Conservation (phyloP, 2,113 vertebrate genomes). For the Percina caprodes region DNA sequence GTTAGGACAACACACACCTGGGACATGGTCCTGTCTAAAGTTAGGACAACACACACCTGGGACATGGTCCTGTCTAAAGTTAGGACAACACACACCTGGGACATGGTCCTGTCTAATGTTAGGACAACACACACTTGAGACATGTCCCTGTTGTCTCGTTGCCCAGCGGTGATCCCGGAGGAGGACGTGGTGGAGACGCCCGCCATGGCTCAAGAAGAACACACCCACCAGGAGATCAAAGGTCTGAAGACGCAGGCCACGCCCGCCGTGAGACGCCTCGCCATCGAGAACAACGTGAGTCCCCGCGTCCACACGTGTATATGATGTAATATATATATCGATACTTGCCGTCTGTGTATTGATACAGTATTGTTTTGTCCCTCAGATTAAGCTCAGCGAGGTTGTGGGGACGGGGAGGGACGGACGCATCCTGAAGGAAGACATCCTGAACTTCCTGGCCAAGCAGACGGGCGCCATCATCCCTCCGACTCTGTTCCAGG, state of each 20-base stretch:
- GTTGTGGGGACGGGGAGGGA: constrained; percentile 95
- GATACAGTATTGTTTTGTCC: no score
- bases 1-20: no score
- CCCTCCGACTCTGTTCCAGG: constrained; percentile 89
- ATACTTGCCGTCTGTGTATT: no score
- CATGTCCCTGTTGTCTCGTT: background rate
- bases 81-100: no score
- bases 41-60: no score
- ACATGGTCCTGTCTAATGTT: no score
- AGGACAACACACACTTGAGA: no score
- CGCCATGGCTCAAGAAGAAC: constrained; percentile 93
- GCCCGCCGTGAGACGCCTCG: constrained; percentile 94
- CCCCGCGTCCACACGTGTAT: no score
- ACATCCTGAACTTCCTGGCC: constrained; percentile 94
- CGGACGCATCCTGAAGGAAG: constrained; percentile 97
- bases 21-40: no score
- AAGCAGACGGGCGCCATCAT: constrained; percentile 97
- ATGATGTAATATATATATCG: no score
- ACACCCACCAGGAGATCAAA: constrained; percentile 97
- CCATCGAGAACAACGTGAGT: constrained; percentile 97
- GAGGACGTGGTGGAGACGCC: constrained; percentile 97
- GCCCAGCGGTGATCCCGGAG: constrained; percentile 87
- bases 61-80: no score
- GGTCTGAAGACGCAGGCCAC: constrained; percentile 96
- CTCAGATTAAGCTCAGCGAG: constrained; percentile 96